Percentiles rank a stretch among this genome's conserved stretches.
Evolutionary conservation across 2,113 vertebrate species (phyloP).

Genomic region (Crotalus tigris): DNA sequence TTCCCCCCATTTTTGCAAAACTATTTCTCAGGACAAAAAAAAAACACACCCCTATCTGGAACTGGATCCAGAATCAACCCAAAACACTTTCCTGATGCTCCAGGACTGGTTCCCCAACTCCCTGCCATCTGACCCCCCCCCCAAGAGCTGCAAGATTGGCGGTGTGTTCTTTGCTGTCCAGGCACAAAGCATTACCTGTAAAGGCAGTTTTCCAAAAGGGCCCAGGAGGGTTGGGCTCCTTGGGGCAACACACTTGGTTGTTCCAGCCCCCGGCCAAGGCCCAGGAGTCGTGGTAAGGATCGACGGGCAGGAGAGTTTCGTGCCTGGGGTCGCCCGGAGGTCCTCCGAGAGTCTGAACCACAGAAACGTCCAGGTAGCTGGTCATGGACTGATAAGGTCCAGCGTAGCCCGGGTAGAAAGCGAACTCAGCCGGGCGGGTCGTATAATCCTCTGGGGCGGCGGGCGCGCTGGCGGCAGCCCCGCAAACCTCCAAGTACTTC

Average conservation of each 20-base stretch:
- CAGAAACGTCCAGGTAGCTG: constrained; percentile 91
- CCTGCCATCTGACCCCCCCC: not conserved
- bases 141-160: not conserved
- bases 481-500: constrained; percentile 78
- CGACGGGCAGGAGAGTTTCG: constrained; percentile 85
- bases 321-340: constrained; percentile 79
- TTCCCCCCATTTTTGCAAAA: not conserved
- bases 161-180: not conserved
- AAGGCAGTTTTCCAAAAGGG: constrained; percentile 89
- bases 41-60: not conserved
- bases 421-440: constrained; percentile 85
- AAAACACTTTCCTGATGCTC: not conserved
- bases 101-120: not conserved
- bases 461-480: constrained; percentile 55
- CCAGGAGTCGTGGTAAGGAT: constrained; percentile 91
- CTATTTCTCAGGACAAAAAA: not conserved
- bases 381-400: constrained; percentile 87
- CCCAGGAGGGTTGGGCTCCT: constrained; percentile 84
- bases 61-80: not conserved
- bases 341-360: constrained; percentile 82
- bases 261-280: constrained; percentile 85
- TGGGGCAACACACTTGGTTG: constrained; percentile 89
- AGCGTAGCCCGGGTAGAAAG: constrained; percentile 90
- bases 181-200: constrained; percentile 75
- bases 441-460: constrained; percentile 81